Conservation (phyloP, 2,797 vertebrate genomes). For the Rhabdophis nuchalis region DNA sequence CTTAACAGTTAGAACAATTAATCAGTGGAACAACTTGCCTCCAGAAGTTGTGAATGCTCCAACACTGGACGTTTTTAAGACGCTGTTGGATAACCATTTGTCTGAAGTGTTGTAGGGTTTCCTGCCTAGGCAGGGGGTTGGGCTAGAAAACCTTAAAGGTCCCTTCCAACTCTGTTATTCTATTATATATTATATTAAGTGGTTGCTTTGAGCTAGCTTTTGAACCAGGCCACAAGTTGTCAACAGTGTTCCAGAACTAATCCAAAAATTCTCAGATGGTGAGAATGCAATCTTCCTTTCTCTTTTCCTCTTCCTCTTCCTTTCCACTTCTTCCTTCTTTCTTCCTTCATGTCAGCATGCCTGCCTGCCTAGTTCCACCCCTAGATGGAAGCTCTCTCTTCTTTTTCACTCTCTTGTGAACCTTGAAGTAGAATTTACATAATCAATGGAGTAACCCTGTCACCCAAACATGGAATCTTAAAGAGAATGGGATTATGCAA, state of each 20-base stretch:
- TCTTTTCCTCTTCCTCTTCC: constrained; percentile 37
- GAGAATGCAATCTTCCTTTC: constrained; percentile 2
- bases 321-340: constrained; percentile 38
- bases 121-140: too few species aligned
- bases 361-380: constrained; percentile 69
- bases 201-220: too few species aligned
- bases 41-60: too few species aligned
- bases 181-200: too few species aligned
- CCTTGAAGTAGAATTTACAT: constrained; percentile 91
- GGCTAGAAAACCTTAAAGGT: too few species aligned
- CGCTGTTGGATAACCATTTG: too few species aligned
- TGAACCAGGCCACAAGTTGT: not conserved
- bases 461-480: constrained; percentile 91
- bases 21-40: too few species aligned
- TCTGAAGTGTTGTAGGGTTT: too few species aligned
- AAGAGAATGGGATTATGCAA: constrained; percentile 96
- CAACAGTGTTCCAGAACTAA: not conserved
- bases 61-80: too few species aligned
- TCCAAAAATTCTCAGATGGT: not conserved
- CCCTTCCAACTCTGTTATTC: too few species aligned
- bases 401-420: constrained; percentile 84
- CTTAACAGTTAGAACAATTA: too few species aligned
- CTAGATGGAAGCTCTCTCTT: constrained; percentile 82
- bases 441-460: constrained; percentile 94
- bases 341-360: not conserved